Evolutionary conservation across 2,113 vertebrate genomes (phyloP).

Genomic region (Sarotherodon lohbergeri): DNA sequence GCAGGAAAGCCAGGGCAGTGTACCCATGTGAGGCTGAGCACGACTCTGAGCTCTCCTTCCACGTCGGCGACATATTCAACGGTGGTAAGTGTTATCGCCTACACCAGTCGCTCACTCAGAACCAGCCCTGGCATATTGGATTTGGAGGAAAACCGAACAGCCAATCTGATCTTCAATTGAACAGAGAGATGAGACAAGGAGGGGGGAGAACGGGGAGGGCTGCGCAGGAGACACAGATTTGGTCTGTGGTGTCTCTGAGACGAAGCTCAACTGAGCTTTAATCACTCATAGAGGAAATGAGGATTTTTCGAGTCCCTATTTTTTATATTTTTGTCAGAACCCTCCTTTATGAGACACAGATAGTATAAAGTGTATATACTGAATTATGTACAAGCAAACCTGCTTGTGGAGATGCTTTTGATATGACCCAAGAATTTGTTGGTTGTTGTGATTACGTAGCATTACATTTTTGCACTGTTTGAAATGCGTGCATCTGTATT

Average conservation of each 20-base stretch:
- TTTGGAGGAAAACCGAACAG: conserved; percentile 60
- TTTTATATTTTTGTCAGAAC: conserved; percentile 17
- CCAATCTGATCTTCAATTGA: conserved; percentile 70
- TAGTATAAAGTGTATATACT: not conserved
- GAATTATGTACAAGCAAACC: conserved; percentile 2
- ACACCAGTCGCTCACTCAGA: conserved; percentile 63
- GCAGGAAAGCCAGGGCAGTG: conserved; percentile 89
- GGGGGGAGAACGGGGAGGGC: not conserved
- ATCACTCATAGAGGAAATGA: conserved; percentile 64
- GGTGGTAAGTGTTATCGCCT: conserved; percentile 85
- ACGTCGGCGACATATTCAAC: conserved; percentile 93
- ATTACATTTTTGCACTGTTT: not conserved
- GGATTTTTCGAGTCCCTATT: conserved; percentile 17
- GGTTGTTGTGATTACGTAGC: not conserved
- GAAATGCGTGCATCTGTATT: not conserved
- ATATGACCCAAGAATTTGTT: not conserved
- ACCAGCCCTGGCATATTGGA: conserved; percentile 70
- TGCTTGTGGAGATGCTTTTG: not conserved
- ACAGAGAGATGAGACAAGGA: conserved; percentile 39
- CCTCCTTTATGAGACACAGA: not conserved
- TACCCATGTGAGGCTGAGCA: conserved; percentile 96
- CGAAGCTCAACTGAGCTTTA: conserved; percentile 54
- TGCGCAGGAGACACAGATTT: conserved; percentile 22
- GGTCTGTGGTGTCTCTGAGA: conserved; percentile 39
- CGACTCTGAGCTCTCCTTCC: conserved; percentile 94